Evolutionary conservation across 2,113 vertebrate genomes (phyloP).

Genomic region (cattle (Bos taurus)): ARS-UCD2.0 NC_037357.1:221001-221500

Average conservation of each 20-base stretch:
- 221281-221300: too few species aligned
- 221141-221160: background rate
- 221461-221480: background rate
- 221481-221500: background rate
- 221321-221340: background rate
- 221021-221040: background rate
- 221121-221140: background rate
- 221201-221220: too few species aligned
- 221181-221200: too few species aligned
- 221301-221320: background rate
- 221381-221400: accelerated
- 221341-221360: background rate
- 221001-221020: background rate
- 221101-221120: background rate
- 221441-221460: background rate
- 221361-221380: background rate
- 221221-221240: too few species aligned
- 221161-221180: too few species aligned
- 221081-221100: background rate
- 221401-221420: background rate
- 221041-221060: background rate
- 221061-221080: background rate
- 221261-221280: too few species aligned
- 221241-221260: too few species aligned
- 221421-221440: background rate